Percentiles rank a stretch among this genome's conserved stretches.
Evolutionary conservation across 2,113 vertebrate genomes (phyloP).

Genomic region (Pogona vitticeps): DNA sequence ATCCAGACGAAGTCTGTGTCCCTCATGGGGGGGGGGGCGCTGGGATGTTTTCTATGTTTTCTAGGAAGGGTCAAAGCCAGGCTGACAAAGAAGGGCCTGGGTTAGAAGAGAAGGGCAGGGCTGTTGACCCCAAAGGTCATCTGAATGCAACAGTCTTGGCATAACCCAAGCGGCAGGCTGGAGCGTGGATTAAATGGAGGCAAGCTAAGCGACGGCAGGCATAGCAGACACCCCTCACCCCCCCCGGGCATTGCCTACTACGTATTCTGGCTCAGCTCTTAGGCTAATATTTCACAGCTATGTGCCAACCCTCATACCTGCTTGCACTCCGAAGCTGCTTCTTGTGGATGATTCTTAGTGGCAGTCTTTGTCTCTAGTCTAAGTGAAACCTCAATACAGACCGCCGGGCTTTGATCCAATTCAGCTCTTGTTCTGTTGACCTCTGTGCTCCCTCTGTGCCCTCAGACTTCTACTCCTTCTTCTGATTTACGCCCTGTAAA

Average conservation of each 20-base stretch:
- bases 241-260: too few relatives aligned
- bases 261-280: too few relatives aligned
- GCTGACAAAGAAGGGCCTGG: not conserved
- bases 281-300: not conserved
- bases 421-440: too few relatives aligned
- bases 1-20: too few relatives aligned
- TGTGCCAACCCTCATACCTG: not conserved
- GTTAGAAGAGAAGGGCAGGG: not conserved
- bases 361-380: not conserved
- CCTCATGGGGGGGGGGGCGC: too few relatives aligned
- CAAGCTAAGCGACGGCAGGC: too few relatives aligned
- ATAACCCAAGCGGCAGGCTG: not conserved
- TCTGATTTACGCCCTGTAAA: too few relatives aligned
- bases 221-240: too few relatives aligned
- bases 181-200: not conserved
- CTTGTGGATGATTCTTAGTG: not conserved
- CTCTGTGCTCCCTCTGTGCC: too few relatives aligned
- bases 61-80: not conserved
- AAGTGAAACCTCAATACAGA: too few relatives aligned
- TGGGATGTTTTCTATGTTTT: not conserved
- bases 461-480: too few relatives aligned
- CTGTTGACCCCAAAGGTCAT: not conserved
- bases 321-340: not conserved
- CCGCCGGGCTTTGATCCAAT: too few relatives aligned
- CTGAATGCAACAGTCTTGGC: not conserved